phyloP scores from a whole-genome alignment of 2,113 vertebrate species.

The Dendropsophus ebraccatus region DNA sequence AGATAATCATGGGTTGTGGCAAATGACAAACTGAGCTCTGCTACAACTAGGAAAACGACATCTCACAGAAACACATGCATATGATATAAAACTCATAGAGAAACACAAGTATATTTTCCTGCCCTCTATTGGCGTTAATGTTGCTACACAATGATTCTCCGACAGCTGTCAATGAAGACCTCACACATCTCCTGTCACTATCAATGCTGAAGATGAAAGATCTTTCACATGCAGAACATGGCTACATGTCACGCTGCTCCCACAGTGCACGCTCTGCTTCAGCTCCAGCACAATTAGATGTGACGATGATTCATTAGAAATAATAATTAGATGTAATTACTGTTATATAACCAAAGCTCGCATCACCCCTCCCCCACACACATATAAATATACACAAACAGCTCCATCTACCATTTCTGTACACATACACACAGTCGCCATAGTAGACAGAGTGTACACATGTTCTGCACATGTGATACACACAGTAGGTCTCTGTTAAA shows the following conservation, averaged over 20 bases:
- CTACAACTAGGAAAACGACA: too few relatives aligned
- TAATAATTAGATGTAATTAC: conserved; percentile 49
- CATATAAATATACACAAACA: conserved; percentile 43
- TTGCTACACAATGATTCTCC: not conserved
- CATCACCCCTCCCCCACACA: not conserved
- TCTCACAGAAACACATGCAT: too few relatives aligned
- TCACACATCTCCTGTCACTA: conserved; percentile 1
- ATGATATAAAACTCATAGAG: too few relatives aligned
- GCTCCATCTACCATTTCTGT: not conserved
- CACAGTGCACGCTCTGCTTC: not conserved
- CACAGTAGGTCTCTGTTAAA: too few relatives aligned
- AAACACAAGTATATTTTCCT: not conserved
- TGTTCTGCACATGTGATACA: too few relatives aligned
- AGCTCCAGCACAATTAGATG: conserved; percentile 39
- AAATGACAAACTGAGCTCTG: too few relatives aligned
- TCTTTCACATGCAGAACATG: not conserved
- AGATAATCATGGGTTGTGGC: too few relatives aligned
- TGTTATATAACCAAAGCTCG: conserved; percentile 38
- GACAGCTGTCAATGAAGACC: not conserved
- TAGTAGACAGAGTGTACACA: too few relatives aligned
- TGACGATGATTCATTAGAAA: conserved; percentile 56
- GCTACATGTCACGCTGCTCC: conserved; percentile 21
- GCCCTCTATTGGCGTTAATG: not conserved
- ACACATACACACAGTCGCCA: not conserved
- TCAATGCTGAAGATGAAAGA: not conserved